Evolutionary conservation across 2,888 invertebrate genomes (phyloP).

Genomic region (Noctuana brunneofusca): DNA sequence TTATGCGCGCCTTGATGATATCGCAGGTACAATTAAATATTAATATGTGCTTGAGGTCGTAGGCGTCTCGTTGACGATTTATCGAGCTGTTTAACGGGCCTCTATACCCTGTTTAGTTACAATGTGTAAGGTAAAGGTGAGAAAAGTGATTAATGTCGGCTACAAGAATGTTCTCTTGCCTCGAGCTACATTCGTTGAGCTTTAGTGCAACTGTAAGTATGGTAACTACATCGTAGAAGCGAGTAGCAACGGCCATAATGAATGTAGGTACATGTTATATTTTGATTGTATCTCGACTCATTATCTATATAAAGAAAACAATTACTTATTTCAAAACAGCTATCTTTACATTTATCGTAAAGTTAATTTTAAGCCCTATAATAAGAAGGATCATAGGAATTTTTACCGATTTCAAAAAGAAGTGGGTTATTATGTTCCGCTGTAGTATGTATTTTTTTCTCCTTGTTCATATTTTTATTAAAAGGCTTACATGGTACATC

Average conservation of each 20-base stretch:
- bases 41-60: conserved; percentile 72
- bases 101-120: conserved; percentile 53
- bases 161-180: conserved; percentile 7
- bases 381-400: too few species aligned
- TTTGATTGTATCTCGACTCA: too few species aligned
- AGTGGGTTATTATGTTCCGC: too few species aligned
- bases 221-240: not conserved
- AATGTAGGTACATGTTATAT: not conserved
- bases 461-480: too few species aligned
- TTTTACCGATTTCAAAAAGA: too few species aligned
- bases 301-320: too few species aligned
- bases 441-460: too few species aligned
- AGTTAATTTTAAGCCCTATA: too few species aligned
- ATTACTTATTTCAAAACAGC: too few species aligned
- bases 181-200: not conserved
- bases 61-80: conserved; percentile 63
- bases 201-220: conserved; percentile 15
- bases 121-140: conserved; percentile 57
- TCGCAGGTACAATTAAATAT: conserved; percentile 81
- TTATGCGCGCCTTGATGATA: conserved; percentile 75
- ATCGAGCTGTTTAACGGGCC: conserved; percentile 52
- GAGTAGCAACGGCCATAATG: not conserved
- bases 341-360: too few species aligned
- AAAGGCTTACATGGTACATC: too few species aligned
- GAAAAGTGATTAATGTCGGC: conserved; percentile 49